Conservation (phyloP, 1,140 invertebrate species). For the Drosophila santomea region DNA sequence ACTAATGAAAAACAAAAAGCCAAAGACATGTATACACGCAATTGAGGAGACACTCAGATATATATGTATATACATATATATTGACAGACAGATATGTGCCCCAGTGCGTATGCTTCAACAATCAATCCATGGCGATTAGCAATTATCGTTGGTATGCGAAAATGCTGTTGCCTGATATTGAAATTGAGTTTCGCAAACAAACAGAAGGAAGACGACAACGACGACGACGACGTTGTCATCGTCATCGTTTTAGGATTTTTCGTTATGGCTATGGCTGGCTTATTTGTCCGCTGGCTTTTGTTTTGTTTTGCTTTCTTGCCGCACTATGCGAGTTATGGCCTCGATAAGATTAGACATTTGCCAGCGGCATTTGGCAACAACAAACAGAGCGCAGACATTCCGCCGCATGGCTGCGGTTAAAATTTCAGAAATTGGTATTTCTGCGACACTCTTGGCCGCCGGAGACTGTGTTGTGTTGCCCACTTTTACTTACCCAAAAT, state of each 20-base stretch:
- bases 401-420: constrained; percentile 63
- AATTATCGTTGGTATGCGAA: constrained; percentile 81
- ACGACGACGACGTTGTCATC: constrained; percentile 51
- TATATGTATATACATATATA: no score
- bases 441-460: constrained; percentile 35
- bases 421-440: constrained; percentile 36
- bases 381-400: constrained; percentile 59
- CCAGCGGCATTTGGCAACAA: constrained; percentile 63
- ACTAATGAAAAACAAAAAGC: constrained; percentile 63
- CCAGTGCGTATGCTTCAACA: constrained; percentile 42
- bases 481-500: constrained; percentile 66
- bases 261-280: neutral
- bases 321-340: constrained; percentile 65
- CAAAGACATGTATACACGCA: no score
- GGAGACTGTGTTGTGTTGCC: constrained; percentile 18
- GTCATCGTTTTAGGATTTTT: constrained; percentile 52
- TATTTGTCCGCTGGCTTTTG: constrained; percentile 21
- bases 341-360: constrained; percentile 70
- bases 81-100: neutral
- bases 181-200: constrained; percentile 75
- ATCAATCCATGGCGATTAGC: constrained; percentile 81
- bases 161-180: constrained; percentile 78
- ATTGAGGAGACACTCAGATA: no score
- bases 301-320: constrained; percentile 56
- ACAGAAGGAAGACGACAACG: constrained; percentile 41